Percentiles rank a stretch among this genome's conserved stretches.
phyloP scores from a whole-genome alignment of 2,888 invertebrate genomes.

The Orthosia cruda region DNA sequence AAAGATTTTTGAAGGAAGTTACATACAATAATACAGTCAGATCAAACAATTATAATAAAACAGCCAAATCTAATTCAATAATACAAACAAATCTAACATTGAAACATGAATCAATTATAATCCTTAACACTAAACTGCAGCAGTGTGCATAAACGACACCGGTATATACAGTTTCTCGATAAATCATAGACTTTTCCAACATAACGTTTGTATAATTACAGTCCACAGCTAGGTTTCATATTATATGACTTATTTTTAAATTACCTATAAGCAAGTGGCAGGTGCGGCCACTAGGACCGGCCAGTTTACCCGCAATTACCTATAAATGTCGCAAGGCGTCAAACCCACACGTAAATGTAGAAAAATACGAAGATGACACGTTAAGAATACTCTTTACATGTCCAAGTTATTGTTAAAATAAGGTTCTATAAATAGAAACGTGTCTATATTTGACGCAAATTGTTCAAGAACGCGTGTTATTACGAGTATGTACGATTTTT shows the following conservation, averaged over 20 bases:
- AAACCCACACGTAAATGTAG: constrained; percentile 67
- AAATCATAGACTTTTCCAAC: constrained; percentile 55
- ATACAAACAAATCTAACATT: constrained; percentile 36
- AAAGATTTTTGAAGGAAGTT: constrained; percentile 16
- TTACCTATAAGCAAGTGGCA: constrained; percentile 64
- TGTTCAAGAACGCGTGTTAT: constrained; percentile 14
- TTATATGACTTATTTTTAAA: constrained; percentile 68
- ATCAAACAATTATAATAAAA: constrained; percentile 29
- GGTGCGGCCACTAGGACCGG: constrained; percentile 73
- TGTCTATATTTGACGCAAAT: constrained; percentile 29
- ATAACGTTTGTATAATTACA: constrained; percentile 63
- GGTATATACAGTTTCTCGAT: constrained; percentile 41
- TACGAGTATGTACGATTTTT: constrained; percentile 27
- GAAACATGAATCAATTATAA: constrained; percentile 42
- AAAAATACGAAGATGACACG: constrained; percentile 70
- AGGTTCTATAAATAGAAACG: constrained; percentile 43
- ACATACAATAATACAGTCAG: constrained; percentile 10
- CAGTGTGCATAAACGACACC: background rate
- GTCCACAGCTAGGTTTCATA: constrained; percentile 47
- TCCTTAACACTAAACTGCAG: constrained; percentile 36
- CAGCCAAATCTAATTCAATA: constrained; percentile 37
- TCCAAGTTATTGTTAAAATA: constrained; percentile 56
- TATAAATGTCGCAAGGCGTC: constrained; percentile 85
- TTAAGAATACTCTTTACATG: constrained; percentile 53
- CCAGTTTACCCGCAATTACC: constrained; percentile 78